Evolutionary conservation across 2,888 invertebrate genomes (phyloP), one percentile per base, ranked within the genome.

Genomic region (Hyposoter dolosus): DNA sequence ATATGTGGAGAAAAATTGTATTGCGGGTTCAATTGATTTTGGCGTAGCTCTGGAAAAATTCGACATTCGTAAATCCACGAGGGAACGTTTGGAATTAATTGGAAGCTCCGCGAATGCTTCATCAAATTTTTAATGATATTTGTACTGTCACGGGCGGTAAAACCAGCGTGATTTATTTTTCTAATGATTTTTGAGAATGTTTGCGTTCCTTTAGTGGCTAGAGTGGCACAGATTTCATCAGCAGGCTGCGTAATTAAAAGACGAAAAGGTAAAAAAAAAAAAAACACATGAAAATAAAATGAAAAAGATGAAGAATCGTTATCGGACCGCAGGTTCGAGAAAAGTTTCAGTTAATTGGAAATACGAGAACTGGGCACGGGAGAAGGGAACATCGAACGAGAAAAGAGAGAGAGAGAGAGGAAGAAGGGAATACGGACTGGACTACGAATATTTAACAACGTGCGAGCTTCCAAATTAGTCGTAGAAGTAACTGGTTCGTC

Each of bases 381-480:
- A 71, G 32, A 65, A 43, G 72, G 53, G 17, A 78, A 19, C 56
- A 78, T 23, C 72, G 72, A 28, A 47, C 12, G 45, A 35, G 40
- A 40, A 68, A 50, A 56, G 23, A 40, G 65, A 47, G 4, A 40
- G 28, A 15, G 23, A 23, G 56, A 35, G 53, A 65, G 71, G 50
- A 43, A 77, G 75, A 82, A 68, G 32, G 60, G 74, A 50, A 82
- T 50, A 50, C 74, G 63, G 63, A 56, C 56, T 65, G 82, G 63
- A 85, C 82, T 82, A 76, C 76, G 85, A 86, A 86, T 83, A 86
- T 86, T 86, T 86, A 86, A 86, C 86, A 77, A 86, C 78, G 86
- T 47, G 63, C 74, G 86, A 77, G 80, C 68, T 86, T 78, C 86
- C 86, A 86, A 86, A 86, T 86, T 86, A 86, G 86, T 86, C 86